Conservation (phyloP, 2,888 invertebrate species). For the Dolomedes plantarius region DNA sequence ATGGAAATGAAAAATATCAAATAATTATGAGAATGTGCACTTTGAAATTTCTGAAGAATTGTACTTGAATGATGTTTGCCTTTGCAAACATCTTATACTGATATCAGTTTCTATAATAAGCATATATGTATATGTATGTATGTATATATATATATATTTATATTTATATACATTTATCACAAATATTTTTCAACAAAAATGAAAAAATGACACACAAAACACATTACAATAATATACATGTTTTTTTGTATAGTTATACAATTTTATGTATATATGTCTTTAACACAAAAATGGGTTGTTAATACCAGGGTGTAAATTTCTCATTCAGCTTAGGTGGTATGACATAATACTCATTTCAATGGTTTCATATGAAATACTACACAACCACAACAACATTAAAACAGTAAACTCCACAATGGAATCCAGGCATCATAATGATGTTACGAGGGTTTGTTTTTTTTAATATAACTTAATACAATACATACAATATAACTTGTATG, state of each 20-base stretch:
- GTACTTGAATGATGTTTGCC: conserved; percentile 32
- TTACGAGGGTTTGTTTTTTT: neutral
- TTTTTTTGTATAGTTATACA: conserved; percentile 24
- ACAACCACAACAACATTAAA: conserved; percentile 47
- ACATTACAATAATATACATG: conserved; percentile 46
- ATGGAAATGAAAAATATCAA: conserved; percentile 9
- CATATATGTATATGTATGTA: conserved; percentile 31
- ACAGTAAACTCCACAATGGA: conserved; percentile 26
- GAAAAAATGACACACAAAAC: conserved; percentile 54
- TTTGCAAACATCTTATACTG: conserved; percentile 18
- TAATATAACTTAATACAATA: neutral
- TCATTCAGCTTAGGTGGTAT: neutral
- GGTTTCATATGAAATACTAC: conserved; percentile 20
- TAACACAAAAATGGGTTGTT: conserved; percentile 34
- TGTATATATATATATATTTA: conserved; percentile 41
- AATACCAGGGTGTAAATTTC: neutral
- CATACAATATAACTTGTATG: conserved; percentile 62
- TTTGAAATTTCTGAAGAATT: conserved; percentile 30
- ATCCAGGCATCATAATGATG: conserved; percentile 1
- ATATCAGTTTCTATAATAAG: conserved; percentile 39
- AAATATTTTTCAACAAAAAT: conserved; percentile 39
- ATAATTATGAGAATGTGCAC: conserved; percentile 44
- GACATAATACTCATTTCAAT: neutral
- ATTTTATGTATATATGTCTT: conserved; percentile 40
- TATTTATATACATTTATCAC: conserved; percentile 60